Evolutionary conservation across 2,888 invertebrate species (phyloP).

Genomic region (Trilocha varians): DNA sequence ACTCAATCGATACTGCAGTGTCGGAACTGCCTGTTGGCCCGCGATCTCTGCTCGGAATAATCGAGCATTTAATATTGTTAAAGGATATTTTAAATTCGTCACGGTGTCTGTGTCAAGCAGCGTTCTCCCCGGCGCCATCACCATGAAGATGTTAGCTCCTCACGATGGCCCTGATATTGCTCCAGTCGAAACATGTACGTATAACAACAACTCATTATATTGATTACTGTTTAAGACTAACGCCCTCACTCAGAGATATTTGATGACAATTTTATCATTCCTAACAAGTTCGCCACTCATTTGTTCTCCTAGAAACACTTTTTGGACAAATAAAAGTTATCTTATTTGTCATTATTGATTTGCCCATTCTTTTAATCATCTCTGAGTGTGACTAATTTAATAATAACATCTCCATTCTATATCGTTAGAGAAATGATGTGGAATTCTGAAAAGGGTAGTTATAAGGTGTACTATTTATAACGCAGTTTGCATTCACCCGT

Average conservation of each 20-base stretch:
- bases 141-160: conserved; percentile 64
- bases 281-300: not conserved
- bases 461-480: not conserved
- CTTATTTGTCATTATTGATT: no score
- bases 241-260: no score
- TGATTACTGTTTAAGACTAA: not conserved
- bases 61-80: conserved; percentile 31
- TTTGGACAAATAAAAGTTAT: no score
- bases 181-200: conserved; percentile 69
- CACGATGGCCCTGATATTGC: conserved; percentile 74
- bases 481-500: not conserved
- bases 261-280: not conserved
- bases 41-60: conserved; percentile 35
- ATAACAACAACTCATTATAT: conserved; percentile 16
- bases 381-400: no score
- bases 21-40: conserved; percentile 64
- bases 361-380: no score
- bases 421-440: not conserved
- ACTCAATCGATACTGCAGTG: conserved; percentile 60
- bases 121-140: conserved; percentile 58
- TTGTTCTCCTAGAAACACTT: no score
- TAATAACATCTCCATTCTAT: no score
- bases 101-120: conserved; percentile 65
- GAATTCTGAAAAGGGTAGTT: not conserved
- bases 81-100: conserved; percentile 33